phyloP scores from a whole-genome alignment of 2,113 vertebrate species.

The Mus musculus region GRCm39 chr14:103888001-103888500 shows the following conservation, averaged over 20 bases:
- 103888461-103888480: not conserved
- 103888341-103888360: slow-evolving; percentile 88
- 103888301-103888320: slow-evolving; percentile 86
- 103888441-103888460: not conserved
- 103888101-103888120: slow-evolving; percentile 85
- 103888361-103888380: not conserved
- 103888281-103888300: slow-evolving; percentile 94
- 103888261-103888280: slow-evolving; percentile 87
- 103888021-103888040: slow-evolving; percentile 71
- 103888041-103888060: slow-evolving; percentile 59
- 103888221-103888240: slow-evolving; percentile 64
- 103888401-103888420: not conserved
- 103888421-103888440: slow-evolving; percentile 42
- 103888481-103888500: not conserved
- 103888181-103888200: slow-evolving; percentile 85
- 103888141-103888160: slow-evolving; percentile 85
- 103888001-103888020: slow-evolving; percentile 78
- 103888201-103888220: slow-evolving; percentile 67
- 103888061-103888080: slow-evolving; percentile 54
- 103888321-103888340: slow-evolving; percentile 92
- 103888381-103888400: not conserved
- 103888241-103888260: slow-evolving; percentile 47
- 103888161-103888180: slow-evolving; percentile 90
- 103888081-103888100: slow-evolving; percentile 77
- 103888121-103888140: slow-evolving; percentile 85